Evolutionary conservation across 2,797 vertebrate species (phyloP).

Genomic region (Sylvia borin): DNA sequence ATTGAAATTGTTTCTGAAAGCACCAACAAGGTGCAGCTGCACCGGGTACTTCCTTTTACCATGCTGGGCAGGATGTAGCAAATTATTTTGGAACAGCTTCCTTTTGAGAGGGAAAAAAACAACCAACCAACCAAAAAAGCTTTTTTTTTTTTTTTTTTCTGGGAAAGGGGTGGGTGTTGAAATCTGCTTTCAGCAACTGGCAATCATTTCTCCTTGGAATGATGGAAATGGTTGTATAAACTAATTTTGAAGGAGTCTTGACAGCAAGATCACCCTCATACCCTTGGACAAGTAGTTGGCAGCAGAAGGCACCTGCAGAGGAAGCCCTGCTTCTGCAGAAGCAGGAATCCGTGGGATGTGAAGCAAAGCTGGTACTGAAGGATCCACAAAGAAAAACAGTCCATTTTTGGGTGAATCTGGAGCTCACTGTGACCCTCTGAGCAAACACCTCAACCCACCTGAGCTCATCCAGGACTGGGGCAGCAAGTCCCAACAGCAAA

Average conservation of each 20-base stretch:
- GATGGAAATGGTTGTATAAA: not conserved
- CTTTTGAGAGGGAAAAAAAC: not conserved
- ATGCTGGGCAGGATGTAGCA: slow-evolving; percentile 36
- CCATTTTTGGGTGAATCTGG: not conserved
- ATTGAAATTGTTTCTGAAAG: slow-evolving; percentile 77
- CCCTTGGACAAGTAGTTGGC: not conserved
- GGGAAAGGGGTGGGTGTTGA: not conserved
- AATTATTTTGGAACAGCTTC: slow-evolving; percentile 62
- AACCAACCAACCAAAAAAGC: not conserved
- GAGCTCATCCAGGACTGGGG: not conserved
- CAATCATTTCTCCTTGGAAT: not conserved
- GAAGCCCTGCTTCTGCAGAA: not conserved
- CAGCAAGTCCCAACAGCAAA: not conserved
- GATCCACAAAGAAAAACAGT: rapidly evolving
- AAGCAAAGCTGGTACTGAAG: not conserved
- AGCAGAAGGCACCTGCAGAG: not conserved
- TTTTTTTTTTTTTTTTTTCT: too few species aligned
- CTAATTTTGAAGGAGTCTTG: not conserved
- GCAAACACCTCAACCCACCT: rapidly evolving
- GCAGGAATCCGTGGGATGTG: not conserved
- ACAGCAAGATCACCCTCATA: not conserved
- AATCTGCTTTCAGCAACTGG: not conserved
- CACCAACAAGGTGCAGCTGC: slow-evolving; percentile 70
- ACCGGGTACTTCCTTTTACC: slow-evolving; percentile 62
- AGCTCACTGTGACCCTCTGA: not conserved